A percentile compares a stretch with the other conserved stretches of the same genome.
Evolutionary conservation across 2,113 vertebrate genomes (phyloP).

Genomic region (Heloderma charlesbogerti): DNA sequence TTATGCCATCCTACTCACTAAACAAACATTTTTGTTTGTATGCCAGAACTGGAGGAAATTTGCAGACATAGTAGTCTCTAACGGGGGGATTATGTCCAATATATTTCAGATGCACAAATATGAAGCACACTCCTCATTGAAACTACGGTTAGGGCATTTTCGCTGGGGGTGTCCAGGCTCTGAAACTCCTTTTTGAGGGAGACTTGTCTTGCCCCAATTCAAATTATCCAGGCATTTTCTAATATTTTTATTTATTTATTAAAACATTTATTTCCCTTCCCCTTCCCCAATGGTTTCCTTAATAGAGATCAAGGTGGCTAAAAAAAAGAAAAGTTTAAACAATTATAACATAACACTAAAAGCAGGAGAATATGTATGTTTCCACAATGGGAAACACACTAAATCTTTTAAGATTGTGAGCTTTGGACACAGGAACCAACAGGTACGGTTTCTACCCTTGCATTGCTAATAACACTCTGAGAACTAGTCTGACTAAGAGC

Average conservation of each 20-base stretch:
- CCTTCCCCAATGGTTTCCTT: too few relatives aligned
- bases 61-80: too few relatives aligned
- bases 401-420: background rate
- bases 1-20: too few relatives aligned
- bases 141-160: background rate
- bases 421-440: background rate
- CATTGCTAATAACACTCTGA: background rate
- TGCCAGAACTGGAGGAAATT: too few relatives aligned
- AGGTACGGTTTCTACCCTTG: background rate
- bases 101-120: too few relatives aligned
- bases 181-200: background rate
- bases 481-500: background rate
- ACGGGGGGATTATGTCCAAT: too few relatives aligned
- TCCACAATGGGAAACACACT: background rate
- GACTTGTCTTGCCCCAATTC: background rate
- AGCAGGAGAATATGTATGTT: too few relatives aligned
- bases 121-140: background rate
- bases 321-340: background rate
- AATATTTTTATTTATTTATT: background rate
- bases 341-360: background rate
- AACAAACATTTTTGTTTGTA: too few relatives aligned
- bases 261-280: background rate
- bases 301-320: background rate
- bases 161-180: background rate
- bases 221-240: background rate